phyloP scores from a whole-genome alignment of 2,888 invertebrate species.

The Dione vanillae region DNA sequence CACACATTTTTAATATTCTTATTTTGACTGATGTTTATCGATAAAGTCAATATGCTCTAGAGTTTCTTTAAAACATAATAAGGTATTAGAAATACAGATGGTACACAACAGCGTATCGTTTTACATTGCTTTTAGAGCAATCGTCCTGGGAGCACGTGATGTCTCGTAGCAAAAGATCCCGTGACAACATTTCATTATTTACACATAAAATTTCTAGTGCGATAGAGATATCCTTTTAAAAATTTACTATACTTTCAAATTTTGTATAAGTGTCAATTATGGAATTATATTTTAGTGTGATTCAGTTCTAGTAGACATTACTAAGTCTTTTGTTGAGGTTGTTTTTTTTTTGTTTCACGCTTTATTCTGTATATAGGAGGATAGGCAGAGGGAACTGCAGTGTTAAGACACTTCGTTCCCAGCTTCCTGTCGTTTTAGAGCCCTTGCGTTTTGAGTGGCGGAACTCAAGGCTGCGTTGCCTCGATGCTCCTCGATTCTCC shows the following conservation, averaged over 20 bases:
- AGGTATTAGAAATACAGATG: constrained; percentile 27
- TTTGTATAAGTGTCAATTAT: too few relatives aligned
- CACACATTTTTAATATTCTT: too few relatives aligned
- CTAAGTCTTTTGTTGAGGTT: too few relatives aligned
- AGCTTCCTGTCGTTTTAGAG: too few relatives aligned
- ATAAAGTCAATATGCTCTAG: background rate
- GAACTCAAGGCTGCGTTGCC: too few relatives aligned
- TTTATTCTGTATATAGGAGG: too few relatives aligned
- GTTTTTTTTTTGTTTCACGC: too few relatives aligned
- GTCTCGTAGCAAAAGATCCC: constrained; percentile 25
- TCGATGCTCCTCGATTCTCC: too few relatives aligned
- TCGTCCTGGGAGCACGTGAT: constrained; percentile 23
- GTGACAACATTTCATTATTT: constrained; percentile 22
- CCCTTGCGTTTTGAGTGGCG: too few relatives aligned
- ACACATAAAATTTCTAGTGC: background rate
- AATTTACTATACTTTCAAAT: background rate
- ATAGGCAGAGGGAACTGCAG: too few relatives aligned
- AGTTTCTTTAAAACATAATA: constrained; percentile 24
- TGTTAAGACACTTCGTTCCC: too few relatives aligned
- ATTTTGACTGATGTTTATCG: too few relatives aligned
- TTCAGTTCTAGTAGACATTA: background rate
- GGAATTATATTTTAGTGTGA: background rate
- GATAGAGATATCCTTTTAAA: background rate
- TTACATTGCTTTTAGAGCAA: constrained; percentile 41
- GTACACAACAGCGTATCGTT: constrained; percentile 24